Base-by-base conservation (phyloP, 1,140 invertebrate genomes). In the Panulirus ornatus region DNA sequence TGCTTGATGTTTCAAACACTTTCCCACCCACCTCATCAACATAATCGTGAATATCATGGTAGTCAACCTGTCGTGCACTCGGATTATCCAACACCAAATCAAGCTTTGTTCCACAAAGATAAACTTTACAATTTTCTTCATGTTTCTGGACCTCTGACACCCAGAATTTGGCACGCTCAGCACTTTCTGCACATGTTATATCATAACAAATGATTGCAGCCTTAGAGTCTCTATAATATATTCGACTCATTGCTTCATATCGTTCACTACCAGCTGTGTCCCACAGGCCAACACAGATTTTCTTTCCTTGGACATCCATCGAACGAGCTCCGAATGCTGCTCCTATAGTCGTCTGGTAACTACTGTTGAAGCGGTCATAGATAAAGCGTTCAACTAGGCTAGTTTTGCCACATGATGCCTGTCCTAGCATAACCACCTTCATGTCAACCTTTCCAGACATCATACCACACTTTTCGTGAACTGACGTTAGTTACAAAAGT, bases 401-500 rank as follows among this genome's bases (percentile, higher is more conserved):
- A 5, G 86, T 88, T 42, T 88, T 88, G 63, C 86, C 86, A 81
- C 86, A 88, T 8, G 86, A 42, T 38, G 44, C 40, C 47, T 88
- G 86, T 16, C 86, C 86, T 16, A 88, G 76, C 86, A 88, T 71
- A 47, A 88, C 86, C 30, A 88, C 86, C 63, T 88, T 88, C 86
- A 88, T 79, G 42, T 88, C 86, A 51, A 88, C 86, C 38, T 70
- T 81, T n/a, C 86, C 58, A 36, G 54, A 47, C 86, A 88, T 88
- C 54, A 19, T 58, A 27, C 27, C 30, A 19, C 58, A 66, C 58
- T 66, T n/a, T n/a, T n/a, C n/a, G n/a, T n/a, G n/a, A n/a, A n/a
- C n/a, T n/a, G n/a, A n/a, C n/a, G n/a, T n/a, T n/a, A n/a, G n/a
- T n/a, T n/a, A n/a, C n/a, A n/a, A n/a, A n/a, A n/a, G n/a, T n/a